Evolutionary conservation across 1,140 invertebrate species (phyloP).

Genomic region (Scaptomyza hsui): DNA sequence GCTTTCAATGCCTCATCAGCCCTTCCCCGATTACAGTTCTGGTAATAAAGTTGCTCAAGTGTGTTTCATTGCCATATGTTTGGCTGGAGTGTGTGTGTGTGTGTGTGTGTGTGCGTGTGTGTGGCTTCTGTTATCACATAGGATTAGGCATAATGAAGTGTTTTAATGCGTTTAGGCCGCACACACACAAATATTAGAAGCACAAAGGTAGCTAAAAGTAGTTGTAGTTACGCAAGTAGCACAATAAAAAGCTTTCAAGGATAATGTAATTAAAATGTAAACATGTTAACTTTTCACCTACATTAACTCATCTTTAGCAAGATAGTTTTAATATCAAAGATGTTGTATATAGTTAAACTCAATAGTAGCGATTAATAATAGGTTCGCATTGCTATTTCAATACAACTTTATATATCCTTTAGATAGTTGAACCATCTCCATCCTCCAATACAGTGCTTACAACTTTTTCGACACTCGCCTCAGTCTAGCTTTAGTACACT

Average conservation of each 20-base stretch:
- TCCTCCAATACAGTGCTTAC: neutral
- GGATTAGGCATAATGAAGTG: constrained; percentile 80
- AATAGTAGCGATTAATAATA: no score
- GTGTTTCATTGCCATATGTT: constrained; percentile 73
- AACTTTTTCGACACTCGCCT: constrained; percentile 3
- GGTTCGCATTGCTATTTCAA: no score
- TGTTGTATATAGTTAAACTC: no score
- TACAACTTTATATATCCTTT: no score
- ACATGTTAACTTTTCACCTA: constrained; percentile 5
- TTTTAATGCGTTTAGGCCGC: constrained; percentile 78
- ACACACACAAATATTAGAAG: constrained; percentile 48
- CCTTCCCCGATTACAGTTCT: constrained; percentile 34
- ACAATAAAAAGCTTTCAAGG: constrained; percentile 38
- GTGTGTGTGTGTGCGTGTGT: constrained; percentile 50
- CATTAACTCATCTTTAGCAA: no score
- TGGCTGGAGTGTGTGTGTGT: constrained; percentile 7
- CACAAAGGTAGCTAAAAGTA: constrained; percentile 23
- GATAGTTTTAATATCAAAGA: no score
- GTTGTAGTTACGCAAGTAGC: constrained; percentile 31
- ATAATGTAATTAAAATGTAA: constrained; percentile 69
- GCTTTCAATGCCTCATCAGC: constrained; percentile 43
- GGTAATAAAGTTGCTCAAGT: constrained; percentile 78
- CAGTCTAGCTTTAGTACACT: neutral
- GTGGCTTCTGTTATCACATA: constrained; percentile 79
- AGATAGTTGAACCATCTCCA: neutral